Evolutionary conservation across 2,888 invertebrate genomes (phyloP).

Genomic region (Dynastes grantii): DNA sequence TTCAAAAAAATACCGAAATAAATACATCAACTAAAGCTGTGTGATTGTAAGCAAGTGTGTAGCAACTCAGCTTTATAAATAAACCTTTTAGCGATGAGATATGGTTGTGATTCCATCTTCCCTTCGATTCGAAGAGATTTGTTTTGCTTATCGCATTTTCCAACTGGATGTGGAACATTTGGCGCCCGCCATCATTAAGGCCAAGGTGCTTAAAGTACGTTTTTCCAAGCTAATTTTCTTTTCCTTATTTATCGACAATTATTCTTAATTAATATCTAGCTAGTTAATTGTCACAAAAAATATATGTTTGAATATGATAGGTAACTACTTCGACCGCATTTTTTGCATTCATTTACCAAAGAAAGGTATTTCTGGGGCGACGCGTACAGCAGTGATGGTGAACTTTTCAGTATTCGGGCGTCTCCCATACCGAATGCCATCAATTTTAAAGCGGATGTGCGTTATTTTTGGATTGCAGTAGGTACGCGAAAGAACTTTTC

Average conservation of each 20-base stretch:
- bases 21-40: neutral
- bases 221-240: neutral
- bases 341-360: constrained; percentile 21
- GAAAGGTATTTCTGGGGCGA: constrained; percentile 10
- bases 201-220: too few relatives aligned
- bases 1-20: constrained; percentile 6
- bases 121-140: neutral
- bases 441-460: constrained; percentile 43
- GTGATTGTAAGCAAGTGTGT: neutral
- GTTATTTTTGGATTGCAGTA: constrained; percentile 45
- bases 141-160: constrained; percentile 1
- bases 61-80: neutral
- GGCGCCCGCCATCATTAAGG: neutral
- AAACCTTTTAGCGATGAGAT: constrained; percentile 17
- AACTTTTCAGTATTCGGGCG: constrained; percentile 31
- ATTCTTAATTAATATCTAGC: too few relatives aligned
- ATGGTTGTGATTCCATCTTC: constrained; percentile 8
- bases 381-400: neutral
- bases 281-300: too few relatives aligned
- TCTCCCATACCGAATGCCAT: constrained; percentile 39
- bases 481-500: constrained; percentile 40
- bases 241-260: too few relatives aligned
- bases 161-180: constrained; percentile 3
- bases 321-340: neutral
- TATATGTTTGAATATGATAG: too few relatives aligned